phyloP scores from a whole-genome alignment of 2,113 vertebrate genomes.

The Notarius quadriscutis region DNA sequence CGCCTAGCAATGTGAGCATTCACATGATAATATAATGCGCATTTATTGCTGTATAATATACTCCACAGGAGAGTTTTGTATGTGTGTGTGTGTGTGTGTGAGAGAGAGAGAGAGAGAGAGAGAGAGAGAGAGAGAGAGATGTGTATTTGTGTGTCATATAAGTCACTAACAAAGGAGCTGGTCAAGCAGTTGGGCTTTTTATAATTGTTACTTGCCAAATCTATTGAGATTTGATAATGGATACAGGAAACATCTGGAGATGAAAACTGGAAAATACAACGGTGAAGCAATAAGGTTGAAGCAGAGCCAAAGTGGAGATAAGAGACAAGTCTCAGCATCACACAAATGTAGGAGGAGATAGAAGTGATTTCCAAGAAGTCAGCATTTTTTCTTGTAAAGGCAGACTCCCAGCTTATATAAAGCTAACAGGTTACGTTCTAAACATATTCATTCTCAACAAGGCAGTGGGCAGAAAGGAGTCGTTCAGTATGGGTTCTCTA shows the following conservation, averaged over 20 bases:
- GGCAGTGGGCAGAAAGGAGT: not conserved
- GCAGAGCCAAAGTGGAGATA: slow-evolving; percentile 17
- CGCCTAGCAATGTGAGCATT: too few relatives aligned
- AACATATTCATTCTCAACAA: not conserved
- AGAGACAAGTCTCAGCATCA: slow-evolving; percentile 19
- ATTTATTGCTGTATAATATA: too few relatives aligned
- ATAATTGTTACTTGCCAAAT: not conserved
- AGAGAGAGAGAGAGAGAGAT: too few relatives aligned
- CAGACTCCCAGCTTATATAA: slow-evolving; percentile 40
- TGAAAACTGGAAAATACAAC: slow-evolving; percentile 1
- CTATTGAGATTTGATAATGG: not conserved
- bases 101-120: too few relatives aligned
- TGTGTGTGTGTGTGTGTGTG: too few relatives aligned
- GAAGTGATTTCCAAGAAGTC: slow-evolving; percentile 27
- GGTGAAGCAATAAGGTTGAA: not conserved
- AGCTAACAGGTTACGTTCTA: not conserved
- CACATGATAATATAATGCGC: too few relatives aligned
- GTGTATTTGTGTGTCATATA: not conserved
- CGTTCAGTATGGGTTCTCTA: slow-evolving; percentile 36
- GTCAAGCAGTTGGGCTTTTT: not conserved
- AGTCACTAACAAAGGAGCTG: not conserved
- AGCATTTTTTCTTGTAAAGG: slow-evolving; percentile 6
- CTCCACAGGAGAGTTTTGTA: too few relatives aligned
- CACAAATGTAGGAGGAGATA: slow-evolving; percentile 1
- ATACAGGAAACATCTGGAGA: not conserved